Evolutionary conservation across 1,140 invertebrate species (phyloP), one percentile per base, ranked within the genome.

Genomic region (Sycophaga agraensis): DNA sequence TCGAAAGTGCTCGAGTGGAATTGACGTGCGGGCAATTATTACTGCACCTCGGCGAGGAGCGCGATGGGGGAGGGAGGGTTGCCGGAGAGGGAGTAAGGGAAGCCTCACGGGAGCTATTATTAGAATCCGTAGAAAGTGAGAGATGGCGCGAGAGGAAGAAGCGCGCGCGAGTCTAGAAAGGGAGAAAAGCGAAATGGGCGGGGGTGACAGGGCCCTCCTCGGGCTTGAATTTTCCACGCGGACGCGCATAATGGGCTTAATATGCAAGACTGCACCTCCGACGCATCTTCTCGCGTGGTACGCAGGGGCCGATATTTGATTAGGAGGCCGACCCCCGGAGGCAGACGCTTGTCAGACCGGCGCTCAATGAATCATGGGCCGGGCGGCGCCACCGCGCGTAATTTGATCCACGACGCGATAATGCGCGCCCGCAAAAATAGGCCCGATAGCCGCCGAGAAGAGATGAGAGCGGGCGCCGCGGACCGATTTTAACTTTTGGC

Each of bases 361-460:
- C 48, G 37, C 35, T 59, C 24, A 59, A 59, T 59, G 57, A 51
- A 59, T 59, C 37, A 59, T 59, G n/a, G n/a, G n/a, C 26, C 35
- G 24, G 17, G 14, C 51, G n/a, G 39, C 19, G n/a, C n/a, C n/a
- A n/a, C n/a, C n/a, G n/a, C n/a, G n/a, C 45, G 17, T 42, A 59
- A 59, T 50, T 43, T 48, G 37, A 59, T 24, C 17, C 19, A 21
- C 37, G 19, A 37, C 26, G 57, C 46, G 57, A 43, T 59, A 42
- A 42, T 51, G 11, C 31, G 12, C 46, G 8, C 7, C 9, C 4
- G 43, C 42, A 59, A 48, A 59, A 59, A 59, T 59, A 59, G 28
- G n/a, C 16, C 1, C 48, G 35, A 46, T 57, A 19, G 21, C 39
- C 21, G 21, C 19, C 40, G 46, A 49, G 56, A 50, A 49, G 31